Conservation (phyloP, 2,113 vertebrate genomes). For the Carassius gibelio region DNA sequence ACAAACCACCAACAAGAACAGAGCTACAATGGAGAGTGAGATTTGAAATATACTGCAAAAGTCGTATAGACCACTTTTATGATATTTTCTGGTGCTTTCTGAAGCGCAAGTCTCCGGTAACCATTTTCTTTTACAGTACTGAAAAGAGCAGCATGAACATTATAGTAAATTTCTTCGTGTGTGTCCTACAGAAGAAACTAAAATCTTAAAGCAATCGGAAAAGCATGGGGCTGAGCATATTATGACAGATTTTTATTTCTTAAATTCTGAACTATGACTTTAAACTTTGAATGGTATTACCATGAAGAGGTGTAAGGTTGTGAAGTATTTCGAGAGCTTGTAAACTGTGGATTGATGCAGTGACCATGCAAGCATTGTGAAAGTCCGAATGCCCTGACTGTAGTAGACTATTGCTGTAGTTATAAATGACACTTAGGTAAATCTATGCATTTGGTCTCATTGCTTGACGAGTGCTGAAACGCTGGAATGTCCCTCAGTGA, state of each 20-base stretch:
- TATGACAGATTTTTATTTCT: background rate
- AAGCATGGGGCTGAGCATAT: background rate
- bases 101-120: background rate
- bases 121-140: background rate
- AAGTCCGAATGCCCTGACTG: background rate
- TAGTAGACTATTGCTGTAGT: background rate
- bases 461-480: conserved; percentile 27
- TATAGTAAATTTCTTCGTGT: background rate
- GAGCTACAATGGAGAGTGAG: background rate
- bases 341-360: background rate
- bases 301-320: background rate
- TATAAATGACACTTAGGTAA: conserved; percentile 20
- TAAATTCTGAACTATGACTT: background rate
- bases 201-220: background rate
- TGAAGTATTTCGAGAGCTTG: conserved; percentile 3
- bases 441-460: conserved; percentile 23
- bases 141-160: background rate
- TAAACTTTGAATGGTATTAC: background rate
- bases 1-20: background rate
- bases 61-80: background rate
- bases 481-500: background rate
- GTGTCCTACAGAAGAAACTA: background rate
- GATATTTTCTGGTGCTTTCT: background rate
- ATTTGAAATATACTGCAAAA: background rate
- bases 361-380: background rate